phyloP scores from a whole-genome alignment of 2,113 vertebrate species.

The Cryptotis parvus region DNA sequence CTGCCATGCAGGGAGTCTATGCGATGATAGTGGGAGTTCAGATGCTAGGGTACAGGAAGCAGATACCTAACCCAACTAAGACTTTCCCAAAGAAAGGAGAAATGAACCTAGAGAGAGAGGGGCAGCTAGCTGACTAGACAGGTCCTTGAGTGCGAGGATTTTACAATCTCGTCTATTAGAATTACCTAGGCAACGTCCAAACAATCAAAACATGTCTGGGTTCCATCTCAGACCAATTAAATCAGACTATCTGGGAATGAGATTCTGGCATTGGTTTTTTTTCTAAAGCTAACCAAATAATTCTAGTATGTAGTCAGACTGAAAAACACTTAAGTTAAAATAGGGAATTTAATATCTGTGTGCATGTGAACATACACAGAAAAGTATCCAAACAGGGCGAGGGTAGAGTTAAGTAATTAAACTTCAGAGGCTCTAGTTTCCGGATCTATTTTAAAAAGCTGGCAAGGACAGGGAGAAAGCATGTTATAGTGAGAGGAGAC shows the following conservation, averaged over 20 bases:
- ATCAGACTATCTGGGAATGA: slow-evolving; percentile 40
- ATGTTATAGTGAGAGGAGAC: background rate
- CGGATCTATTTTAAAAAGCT: slow-evolving; percentile 44
- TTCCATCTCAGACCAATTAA: slow-evolving; percentile 44
- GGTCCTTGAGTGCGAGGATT: background rate
- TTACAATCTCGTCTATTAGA: slow-evolving; percentile 27
- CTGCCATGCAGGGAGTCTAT: slow-evolving; percentile 31
- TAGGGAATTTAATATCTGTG: background rate
- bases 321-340: slow-evolving; percentile 23
- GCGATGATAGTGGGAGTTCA: slow-evolving; percentile 21
- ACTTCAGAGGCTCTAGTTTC: slow-evolving; percentile 13
- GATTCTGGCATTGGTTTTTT: background rate
- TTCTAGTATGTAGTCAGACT: slow-evolving; percentile 2
- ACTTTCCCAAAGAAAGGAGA: background rate
- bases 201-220: slow-evolving; percentile 41
- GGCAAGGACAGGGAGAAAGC: background rate
- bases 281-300: slow-evolving; percentile 25
- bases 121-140: slow-evolving; percentile 1
- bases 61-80: slow-evolving; percentile 48
- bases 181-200: slow-evolving; percentile 51
- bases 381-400: background rate
- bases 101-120: slow-evolving; percentile 28
- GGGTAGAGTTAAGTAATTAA: background rate
- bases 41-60: slow-evolving; percentile 56
- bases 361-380: background rate